phyloP scores from a whole-genome alignment of 2,888 invertebrate genomes.

The Yponomeuta cagnagella region DNA sequence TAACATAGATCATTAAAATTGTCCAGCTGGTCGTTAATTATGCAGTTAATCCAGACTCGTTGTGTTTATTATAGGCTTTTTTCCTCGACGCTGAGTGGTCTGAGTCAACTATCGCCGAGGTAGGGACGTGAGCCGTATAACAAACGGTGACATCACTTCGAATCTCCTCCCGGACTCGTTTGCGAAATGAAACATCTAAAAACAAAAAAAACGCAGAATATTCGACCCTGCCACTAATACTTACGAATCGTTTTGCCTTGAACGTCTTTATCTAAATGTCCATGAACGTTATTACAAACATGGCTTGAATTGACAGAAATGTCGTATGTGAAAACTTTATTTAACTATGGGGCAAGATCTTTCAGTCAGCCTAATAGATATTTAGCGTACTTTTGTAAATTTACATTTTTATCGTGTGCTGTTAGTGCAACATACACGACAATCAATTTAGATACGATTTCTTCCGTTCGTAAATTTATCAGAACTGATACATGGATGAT shows the following conservation, averaged over 20 bases:
- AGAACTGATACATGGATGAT: neutral
- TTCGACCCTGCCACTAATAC: constrained; percentile 31
- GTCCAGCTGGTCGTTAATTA: neutral
- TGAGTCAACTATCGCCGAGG: constrained; percentile 52
- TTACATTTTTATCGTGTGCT: neutral
- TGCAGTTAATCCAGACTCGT: neutral
- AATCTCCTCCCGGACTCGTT: constrained; percentile 37
- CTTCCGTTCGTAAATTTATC: neutral
- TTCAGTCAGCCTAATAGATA: constrained; percentile 12
- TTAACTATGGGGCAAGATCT: constrained; percentile 27
- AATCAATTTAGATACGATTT: neutral
- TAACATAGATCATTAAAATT: constrained; percentile 5
- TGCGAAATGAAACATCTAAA: constrained; percentile 33
- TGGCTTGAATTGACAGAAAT: constrained; percentile 37
- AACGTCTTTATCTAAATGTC: constrained; percentile 30
- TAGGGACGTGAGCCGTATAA: constrained; percentile 53
- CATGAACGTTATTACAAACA: constrained; percentile 45
- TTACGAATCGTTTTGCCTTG: constrained; percentile 37
- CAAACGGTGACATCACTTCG: constrained; percentile 66
- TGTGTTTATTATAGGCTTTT: constrained; percentile 21
- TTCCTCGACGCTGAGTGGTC: constrained; percentile 33
- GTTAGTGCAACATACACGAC: neutral
- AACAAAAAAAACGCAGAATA: constrained; percentile 26
- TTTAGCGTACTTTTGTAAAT: constrained; percentile 9
- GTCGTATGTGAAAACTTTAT: constrained; percentile 31